Evolutionary conservation across 2,888 invertebrate genomes (phyloP), one percentile per base, ranked within the genome.

Genomic region (Linnaemya vulpina): DNA sequence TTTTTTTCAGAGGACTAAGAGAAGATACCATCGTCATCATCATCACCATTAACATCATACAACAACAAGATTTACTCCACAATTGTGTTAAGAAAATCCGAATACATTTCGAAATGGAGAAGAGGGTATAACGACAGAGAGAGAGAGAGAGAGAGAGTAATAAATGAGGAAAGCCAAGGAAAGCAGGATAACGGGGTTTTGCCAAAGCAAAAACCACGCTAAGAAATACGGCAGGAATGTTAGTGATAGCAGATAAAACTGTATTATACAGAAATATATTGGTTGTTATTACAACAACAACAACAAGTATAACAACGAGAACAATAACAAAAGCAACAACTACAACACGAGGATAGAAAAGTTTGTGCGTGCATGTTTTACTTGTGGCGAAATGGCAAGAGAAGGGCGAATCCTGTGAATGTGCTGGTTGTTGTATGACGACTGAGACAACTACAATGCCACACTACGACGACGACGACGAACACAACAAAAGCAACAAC

Each of bases 21-120:
- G 88, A 87, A 76, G 83, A 85, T 76, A 84, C 62, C 82, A 70
- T 81, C 79, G 71, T 55, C 79, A 70, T 62, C 17, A 25, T 35
- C 53, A 78, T 76, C 17, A 62, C 17, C 35, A 68, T 25, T 20
- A 13, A 22, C 11, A 49, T 17, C 1, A 51, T 20, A 55, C 60
- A 68, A 35, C 67, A 49, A 30, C n/a, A 40, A 40, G 15, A 70
- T 70, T 51, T 65, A 73, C 79, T 73, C 58, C 22, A 67, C 55
- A 73, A 40, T 46, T 68, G 15, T 49, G 30, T 51, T 71, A 76
- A 73, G 68, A 86, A 83, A 76, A 68, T 74, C 43, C 58, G 71
- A 78, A 73, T 68, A 71, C 38, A 68, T 17, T 20, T n/a, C 11
- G n/a, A 63, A 40, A 53, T 1, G 22, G 15, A 62, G 62, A 35